phyloP scores from a whole-genome alignment of 2,888 invertebrate genomes.

The Drosophila fungiperda region DNA sequence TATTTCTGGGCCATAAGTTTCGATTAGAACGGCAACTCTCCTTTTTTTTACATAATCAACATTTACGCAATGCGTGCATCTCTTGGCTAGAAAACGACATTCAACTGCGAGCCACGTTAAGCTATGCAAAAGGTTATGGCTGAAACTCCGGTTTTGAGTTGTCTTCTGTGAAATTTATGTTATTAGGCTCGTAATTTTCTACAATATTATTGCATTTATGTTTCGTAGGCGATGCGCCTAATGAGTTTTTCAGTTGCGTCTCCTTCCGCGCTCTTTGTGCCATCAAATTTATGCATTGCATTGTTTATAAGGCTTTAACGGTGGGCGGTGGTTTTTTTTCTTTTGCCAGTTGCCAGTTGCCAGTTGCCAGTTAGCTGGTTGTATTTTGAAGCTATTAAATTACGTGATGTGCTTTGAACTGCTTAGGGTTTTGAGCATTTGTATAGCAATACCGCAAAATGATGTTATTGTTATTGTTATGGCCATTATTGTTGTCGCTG shows the following conservation, averaged over 20 bases:
- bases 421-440: constrained; percentile 54
- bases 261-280: constrained; percentile 36
- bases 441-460: constrained; percentile 41
- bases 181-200: constrained; percentile 73
- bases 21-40: constrained; percentile 59
- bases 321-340: constrained; percentile 43
- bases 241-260: constrained; percentile 67
- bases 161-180: constrained; percentile 65
- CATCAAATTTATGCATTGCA: constrained; percentile 71
- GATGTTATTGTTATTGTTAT: constrained; percentile 27
- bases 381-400: constrained; percentile 45
- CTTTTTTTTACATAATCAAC: constrained; percentile 57
- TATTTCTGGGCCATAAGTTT: constrained; percentile 70
- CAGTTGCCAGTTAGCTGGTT: constrained; percentile 36
- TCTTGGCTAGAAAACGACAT: constrained; percentile 59
- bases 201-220: constrained; percentile 74
- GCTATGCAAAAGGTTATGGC: constrained; percentile 49
- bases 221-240: constrained; percentile 76
- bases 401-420: constrained; percentile 46
- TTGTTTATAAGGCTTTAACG: constrained; percentile 59
- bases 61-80: constrained; percentile 73
- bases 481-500: constrained; percentile 9
- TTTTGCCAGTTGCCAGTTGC: constrained; percentile 27
- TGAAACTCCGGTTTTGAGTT: background rate
- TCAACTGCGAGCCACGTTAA: background rate